Conservation (phyloP, 2,113 vertebrate genomes). For the Podiceps cristatus region DNA sequence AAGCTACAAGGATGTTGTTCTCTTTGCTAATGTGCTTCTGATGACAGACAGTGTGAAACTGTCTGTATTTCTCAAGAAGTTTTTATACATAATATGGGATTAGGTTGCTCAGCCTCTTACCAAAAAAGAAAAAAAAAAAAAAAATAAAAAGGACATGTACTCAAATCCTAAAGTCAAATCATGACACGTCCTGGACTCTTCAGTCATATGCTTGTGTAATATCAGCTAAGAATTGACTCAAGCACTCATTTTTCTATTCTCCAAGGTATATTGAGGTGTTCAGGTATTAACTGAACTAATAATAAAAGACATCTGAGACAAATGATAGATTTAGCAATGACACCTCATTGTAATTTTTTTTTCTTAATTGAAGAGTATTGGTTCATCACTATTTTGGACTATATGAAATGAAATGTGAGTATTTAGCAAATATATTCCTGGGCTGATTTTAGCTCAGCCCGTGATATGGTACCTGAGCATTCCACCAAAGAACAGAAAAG, state of each 20-base stretch:
- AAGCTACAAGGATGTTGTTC: neutral
- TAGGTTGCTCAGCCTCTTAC: neutral
- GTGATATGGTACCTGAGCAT: neutral
- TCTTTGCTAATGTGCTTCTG: neutral
- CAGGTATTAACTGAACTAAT: neutral
- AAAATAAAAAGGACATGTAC: neutral
- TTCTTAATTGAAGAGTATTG: neutral
- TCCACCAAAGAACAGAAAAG: neutral
- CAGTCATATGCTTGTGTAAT: neutral
- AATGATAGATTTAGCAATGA: neutral
- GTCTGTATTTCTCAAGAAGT: neutral
- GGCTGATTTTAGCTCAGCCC: neutral
- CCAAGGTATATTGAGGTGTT: neutral
- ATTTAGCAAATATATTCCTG: neutral
- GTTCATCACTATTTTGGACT: neutral
- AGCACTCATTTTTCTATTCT: neutral
- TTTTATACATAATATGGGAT: neutral
- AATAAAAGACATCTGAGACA: neutral
- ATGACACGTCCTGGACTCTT: neutral
- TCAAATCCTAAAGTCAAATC: neutral
- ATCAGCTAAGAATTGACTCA: neutral
- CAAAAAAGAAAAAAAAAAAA: neutral
- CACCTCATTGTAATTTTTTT: neutral
- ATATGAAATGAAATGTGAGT: neutral
- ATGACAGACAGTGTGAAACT: neutral